A percentile compares a stretch with the other conserved stretches of the same genome.
Evolutionary conservation across 2,888 invertebrate genomes (phyloP).

Genomic region (Eutolmus rufibarbis): DNA sequence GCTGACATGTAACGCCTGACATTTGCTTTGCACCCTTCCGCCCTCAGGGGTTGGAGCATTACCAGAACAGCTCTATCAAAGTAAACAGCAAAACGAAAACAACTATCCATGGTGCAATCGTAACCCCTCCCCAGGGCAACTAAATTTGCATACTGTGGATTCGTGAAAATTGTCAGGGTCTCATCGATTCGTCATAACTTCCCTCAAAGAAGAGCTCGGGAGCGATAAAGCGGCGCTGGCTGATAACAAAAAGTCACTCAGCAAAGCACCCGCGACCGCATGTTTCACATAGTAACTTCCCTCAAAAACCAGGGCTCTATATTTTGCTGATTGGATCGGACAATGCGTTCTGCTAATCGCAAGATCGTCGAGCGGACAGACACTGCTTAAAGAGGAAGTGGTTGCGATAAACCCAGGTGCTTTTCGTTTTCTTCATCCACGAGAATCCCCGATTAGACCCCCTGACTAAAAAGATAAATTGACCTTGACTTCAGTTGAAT

Average conservation of each 20-base stretch:
- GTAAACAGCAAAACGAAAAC: not conserved
- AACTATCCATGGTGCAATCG: not conserved
- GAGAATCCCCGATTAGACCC: not conserved
- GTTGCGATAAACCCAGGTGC: not conserved
- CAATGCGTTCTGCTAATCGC: not conserved
- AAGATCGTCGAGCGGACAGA: not conserved
- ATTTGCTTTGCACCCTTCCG: not conserved
- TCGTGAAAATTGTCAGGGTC: not conserved
- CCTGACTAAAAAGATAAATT: not conserved
- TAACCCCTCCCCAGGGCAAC: not conserved
- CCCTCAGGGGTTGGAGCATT: not conserved
- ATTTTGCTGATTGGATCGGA: not conserved
- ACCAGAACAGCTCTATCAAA: not conserved
- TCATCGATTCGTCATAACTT: not conserved
- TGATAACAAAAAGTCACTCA: not conserved
- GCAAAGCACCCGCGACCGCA: not conserved
- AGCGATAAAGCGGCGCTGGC: not conserved
- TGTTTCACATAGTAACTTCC: not conserved
- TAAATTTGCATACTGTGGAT: not conserved
- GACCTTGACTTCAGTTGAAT: not conserved
- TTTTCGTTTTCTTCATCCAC: not conserved
- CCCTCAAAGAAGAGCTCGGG: not conserved
- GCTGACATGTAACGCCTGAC: not conserved
- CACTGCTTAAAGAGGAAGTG: not conserved
- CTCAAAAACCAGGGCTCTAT: not conserved